Base-by-base conservation (phyloP, 2,113 vertebrate genomes). In the Nycticryphes semicollaris region DNA sequence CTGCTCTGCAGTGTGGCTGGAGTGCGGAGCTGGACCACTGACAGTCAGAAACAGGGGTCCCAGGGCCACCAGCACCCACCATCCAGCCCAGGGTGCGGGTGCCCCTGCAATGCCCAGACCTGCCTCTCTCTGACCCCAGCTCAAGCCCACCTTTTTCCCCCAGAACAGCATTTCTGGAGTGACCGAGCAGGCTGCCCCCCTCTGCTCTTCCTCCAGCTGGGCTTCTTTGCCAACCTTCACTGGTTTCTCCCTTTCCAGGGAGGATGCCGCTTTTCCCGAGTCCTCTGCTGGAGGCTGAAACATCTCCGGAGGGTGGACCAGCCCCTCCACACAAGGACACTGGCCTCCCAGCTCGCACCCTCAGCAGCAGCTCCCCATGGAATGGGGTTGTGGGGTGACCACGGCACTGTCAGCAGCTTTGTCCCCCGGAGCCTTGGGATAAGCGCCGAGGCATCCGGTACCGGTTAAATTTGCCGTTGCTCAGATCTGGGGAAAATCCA, bases 51-150 rank as follows among this genome's bases (percentile, higher is more conserved):
- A 64, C 1, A 5, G 59, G 10, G 35, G 14, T 19, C 35, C 8
- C 48, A 2, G 25, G 4, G 5, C 60, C 51, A 14, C 43, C 2
- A 3, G 62, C 51, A n/a, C n/a, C n/a, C n/a, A n/a, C n/a, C 43
- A 9, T 20, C 30, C 22, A 4, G 50, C 43, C 12, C n/a, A n/a
- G 2, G 1, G 1, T 30, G 63, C 6, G 0, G 0, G 7, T 51
- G 22, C 1, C 2, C 28, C 35, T 7, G 2, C 48, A 39, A n/a
- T 2, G 14, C 35, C 69, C 50, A 23, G 35, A 22, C 3, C 24
- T 31, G 20, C 37, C 35, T 78, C 57, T 62, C 35, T 56, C 57
- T 33, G 30, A 15, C 4, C 56, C 51, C 50, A 17, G 31, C 48
- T 56, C 39, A 79, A 45, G 37, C 17, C 33, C 9, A 25, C 31